Conservation (phyloP, 2,888 invertebrate genomes). For the Germaria angustata region DNA sequence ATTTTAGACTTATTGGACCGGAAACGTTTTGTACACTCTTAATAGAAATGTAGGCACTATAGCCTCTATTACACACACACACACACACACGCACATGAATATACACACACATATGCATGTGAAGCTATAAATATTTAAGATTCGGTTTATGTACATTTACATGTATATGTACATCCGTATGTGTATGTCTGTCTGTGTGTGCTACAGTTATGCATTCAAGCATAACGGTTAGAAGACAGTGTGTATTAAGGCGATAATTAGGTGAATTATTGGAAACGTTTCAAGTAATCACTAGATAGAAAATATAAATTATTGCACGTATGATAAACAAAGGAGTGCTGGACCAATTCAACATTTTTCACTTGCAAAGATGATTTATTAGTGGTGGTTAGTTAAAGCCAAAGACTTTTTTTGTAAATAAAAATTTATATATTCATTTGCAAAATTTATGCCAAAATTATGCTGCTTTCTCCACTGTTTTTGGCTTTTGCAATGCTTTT, state of each 20-base stretch:
- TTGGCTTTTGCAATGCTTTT: background rate
- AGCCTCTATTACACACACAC: background rate
- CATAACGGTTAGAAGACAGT: constrained; percentile 14
- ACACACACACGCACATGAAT: background rate
- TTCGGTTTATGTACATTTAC: background rate
- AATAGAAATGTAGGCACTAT: constrained; percentile 16
- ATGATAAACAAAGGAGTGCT: background rate
- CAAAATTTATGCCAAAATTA: background rate
- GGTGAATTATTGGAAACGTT: background rate
- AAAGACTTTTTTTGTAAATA: too few relatives aligned
- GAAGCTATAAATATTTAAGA: constrained; percentile 21
- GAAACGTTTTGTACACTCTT: constrained; percentile 41
- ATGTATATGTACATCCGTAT: background rate
- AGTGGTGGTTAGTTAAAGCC: too few relatives aligned
- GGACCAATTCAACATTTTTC: background rate
- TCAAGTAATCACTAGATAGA: background rate
- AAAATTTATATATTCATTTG: background rate
- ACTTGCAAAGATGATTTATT: background rate
- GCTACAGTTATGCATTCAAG: background rate
- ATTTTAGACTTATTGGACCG: constrained; percentile 60
- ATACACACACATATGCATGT: background rate
- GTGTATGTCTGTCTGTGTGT: background rate
- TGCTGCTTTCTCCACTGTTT: background rate
- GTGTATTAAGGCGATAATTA: constrained; percentile 20
- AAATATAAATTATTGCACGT: background rate